Evolutionary conservation across 2,113 vertebrate species (phyloP).

Genomic region (Alethe castanea): DNA sequence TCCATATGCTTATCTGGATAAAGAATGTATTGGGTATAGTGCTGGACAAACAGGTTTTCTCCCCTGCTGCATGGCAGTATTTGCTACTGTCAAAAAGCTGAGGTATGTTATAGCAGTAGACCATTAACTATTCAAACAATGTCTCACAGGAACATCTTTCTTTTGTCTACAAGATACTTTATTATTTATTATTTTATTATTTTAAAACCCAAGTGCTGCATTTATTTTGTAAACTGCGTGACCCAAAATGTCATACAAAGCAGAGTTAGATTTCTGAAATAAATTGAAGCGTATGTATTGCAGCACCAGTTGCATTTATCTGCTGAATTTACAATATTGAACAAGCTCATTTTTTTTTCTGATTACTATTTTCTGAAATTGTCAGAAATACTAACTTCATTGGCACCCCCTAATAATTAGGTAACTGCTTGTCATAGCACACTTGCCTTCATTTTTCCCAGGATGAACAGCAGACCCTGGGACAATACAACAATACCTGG

Average conservation of each 20-base stretch:
- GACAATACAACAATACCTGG: not conserved
- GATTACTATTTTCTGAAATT: not conserved
- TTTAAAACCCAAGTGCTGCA: not conserved
- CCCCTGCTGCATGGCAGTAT: not conserved
- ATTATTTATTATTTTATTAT: accelerated
- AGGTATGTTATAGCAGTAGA: not conserved
- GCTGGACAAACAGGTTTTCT: not conserved
- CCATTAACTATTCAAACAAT: not conserved
- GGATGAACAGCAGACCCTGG: not conserved
- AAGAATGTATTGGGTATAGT: not conserved
- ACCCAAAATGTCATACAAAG: not conserved
- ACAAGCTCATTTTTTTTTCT: not conserved
- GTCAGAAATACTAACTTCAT: not conserved
- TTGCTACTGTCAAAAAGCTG: not conserved
- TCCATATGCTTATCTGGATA: not conserved
- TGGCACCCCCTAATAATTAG: not conserved
- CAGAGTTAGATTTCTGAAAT: not conserved
- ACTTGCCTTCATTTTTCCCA: not conserved
- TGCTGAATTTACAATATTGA: not conserved
- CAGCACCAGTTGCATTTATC: not conserved
- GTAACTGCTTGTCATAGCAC: not conserved
- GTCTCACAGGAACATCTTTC: not conserved
- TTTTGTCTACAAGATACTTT: not conserved
- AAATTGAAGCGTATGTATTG: not conserved
- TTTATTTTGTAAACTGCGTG: not conserved